These are phyloP conservation scores for Hyles euphorbiae DNA, from an alignment of 1,140 invertebrate genomes.

Conservation along the genomic window DNA sequence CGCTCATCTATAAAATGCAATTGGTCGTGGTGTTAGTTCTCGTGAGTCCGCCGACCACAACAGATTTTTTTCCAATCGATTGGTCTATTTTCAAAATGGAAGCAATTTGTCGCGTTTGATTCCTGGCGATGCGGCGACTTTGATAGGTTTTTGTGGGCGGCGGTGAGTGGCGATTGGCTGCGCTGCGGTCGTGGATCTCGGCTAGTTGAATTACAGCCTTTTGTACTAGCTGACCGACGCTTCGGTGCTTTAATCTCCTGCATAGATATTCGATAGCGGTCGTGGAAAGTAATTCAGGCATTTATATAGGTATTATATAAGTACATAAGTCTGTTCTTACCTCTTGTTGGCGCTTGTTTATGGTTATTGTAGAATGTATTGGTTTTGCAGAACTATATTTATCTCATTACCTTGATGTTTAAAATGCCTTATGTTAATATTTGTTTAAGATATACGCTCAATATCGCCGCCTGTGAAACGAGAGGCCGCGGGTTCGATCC, in stretches of 20 bases:
- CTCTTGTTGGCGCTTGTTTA: constrained; percentile 1
- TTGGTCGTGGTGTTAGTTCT: constrained; percentile 48
- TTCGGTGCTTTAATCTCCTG: background rate
- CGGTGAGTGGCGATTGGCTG: constrained; percentile 40
- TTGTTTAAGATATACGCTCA: too few species aligned
- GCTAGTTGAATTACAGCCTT: constrained; percentile 44
- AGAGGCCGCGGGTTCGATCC: too few species aligned
- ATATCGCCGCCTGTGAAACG: too few species aligned
- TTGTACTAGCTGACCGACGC: constrained; percentile 21
- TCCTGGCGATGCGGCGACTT: constrained; percentile 50
- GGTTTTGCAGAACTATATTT: too few species aligned
- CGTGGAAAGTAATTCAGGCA: background rate
- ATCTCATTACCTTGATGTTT: too few species aligned
- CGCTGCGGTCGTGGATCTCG: constrained; percentile 17
- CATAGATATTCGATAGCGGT: background rate
- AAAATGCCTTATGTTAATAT: too few species aligned
- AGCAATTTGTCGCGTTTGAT: constrained; percentile 59
- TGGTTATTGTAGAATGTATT: background rate
- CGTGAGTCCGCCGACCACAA: constrained; percentile 33
- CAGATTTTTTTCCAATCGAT: constrained; percentile 45
- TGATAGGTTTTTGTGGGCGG: constrained; percentile 65
- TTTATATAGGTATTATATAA: too few species aligned
- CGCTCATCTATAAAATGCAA: constrained; percentile 32
- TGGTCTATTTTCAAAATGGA: constrained; percentile 58
- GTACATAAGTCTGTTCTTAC: constrained; percentile 1